Conservation (phyloP, 2,888 invertebrate genomes). For the Melanotus villosus region DNA sequence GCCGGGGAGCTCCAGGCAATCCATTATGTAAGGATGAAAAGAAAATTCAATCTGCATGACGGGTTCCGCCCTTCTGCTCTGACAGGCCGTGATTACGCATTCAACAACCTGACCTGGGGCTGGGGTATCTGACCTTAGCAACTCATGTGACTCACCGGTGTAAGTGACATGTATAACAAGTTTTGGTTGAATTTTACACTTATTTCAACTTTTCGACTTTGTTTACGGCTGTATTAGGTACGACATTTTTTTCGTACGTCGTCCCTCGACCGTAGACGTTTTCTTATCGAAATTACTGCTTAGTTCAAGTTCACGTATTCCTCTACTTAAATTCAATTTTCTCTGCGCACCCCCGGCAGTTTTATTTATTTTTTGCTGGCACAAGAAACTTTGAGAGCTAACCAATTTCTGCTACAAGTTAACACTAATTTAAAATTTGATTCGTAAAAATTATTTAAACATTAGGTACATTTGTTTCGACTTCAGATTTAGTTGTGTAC, state of each 20-base stretch:
- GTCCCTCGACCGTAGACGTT: not conserved
- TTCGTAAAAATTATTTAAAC: too few species aligned
- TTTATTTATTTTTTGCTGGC: too few species aligned
- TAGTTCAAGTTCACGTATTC: too few species aligned
- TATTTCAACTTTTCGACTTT: slow-evolving; percentile 4
- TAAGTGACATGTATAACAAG: slow-evolving; percentile 66
- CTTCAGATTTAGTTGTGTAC: too few species aligned
- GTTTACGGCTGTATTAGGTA: not conserved
- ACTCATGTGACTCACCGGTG: slow-evolving; percentile 63
- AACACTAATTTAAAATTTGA: too few species aligned
- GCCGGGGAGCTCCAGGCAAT: slow-evolving; percentile 61
- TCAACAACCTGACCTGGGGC: slow-evolving; percentile 66
- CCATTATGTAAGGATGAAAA: slow-evolving; percentile 69
- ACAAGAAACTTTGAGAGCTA: too few species aligned
- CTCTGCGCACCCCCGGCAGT: too few species aligned
- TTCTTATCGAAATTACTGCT: not conserved
- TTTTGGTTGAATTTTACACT: slow-evolving; percentile 53
- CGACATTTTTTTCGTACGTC: not conserved
- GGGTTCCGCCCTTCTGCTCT: slow-evolving; percentile 66
- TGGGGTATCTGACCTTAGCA: slow-evolving; percentile 62
- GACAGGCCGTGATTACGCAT: slow-evolving; percentile 68
- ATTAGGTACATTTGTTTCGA: too few species aligned
- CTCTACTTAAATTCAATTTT: too few species aligned
- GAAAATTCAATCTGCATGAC: slow-evolving; percentile 69
- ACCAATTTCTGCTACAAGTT: too few species aligned